These are phyloP conservation scores for Cyrtodaria siliqua DNA, from an alignment of 2,888 invertebrate species.

Conservation along the genomic window DNA sequence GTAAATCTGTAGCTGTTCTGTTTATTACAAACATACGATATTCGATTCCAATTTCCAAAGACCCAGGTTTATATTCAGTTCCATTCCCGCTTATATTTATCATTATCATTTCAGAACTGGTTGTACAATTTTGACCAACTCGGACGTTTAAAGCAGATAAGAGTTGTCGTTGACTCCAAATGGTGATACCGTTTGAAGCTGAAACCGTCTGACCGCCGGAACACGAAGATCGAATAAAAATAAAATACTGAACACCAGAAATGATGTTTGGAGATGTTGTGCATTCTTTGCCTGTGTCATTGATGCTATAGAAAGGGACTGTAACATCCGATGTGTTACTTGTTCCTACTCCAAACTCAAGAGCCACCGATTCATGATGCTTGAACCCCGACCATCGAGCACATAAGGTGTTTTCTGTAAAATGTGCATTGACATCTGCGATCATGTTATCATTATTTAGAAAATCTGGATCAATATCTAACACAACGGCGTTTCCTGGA, in stretches of 20 bases:
- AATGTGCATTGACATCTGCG: constrained; percentile 22
- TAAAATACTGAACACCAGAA: constrained; percentile 6
- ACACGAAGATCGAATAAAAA: constrained; percentile 29
- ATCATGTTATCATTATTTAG: background rate
- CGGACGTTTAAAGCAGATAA: background rate
- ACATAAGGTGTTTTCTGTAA: constrained; percentile 30
- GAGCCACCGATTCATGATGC: constrained; percentile 41
- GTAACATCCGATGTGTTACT: constrained; percentile 6
- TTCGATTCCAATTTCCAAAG: no score
- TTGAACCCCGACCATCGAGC: constrained; percentile 44
- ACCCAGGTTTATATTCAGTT: no score
- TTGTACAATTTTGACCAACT: background rate
- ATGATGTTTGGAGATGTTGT: constrained; percentile 2
- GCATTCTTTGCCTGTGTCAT: constrained; percentile 9
- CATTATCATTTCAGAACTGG: background rate
- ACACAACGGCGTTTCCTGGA: constrained; percentile 56
- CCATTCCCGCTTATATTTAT: background rate
- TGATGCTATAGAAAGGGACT: constrained; percentile 6
- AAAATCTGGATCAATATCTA: constrained; percentile 46
- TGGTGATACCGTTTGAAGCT: constrained; percentile 36
- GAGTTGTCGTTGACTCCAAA: constrained; percentile 1
- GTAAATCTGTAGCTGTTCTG: no score
- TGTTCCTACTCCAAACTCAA: constrained; percentile 44
- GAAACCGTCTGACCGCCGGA: constrained; percentile 38
- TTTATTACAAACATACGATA: no score